Evolutionary conservation across 2,888 invertebrate species (phyloP).

Genomic region (Apamea monoglypha): DNA sequence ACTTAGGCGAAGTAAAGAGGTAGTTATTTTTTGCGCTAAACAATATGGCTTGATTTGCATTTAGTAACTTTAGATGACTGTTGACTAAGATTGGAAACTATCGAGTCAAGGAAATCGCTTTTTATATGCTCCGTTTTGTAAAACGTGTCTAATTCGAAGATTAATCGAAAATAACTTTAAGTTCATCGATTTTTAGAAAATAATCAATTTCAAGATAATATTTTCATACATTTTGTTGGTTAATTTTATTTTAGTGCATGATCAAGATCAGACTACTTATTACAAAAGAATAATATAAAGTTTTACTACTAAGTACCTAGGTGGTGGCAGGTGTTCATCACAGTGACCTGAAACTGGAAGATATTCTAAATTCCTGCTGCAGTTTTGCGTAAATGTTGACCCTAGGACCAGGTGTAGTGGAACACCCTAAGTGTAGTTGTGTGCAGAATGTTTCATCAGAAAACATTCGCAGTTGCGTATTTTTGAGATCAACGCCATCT

Average conservation of each 20-base stretch:
- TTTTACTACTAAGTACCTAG: not conserved
- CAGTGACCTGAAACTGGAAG: not conserved
- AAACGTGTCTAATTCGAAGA: slow-evolving; percentile 65
- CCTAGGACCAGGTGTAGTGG: not conserved
- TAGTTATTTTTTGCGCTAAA: slow-evolving; percentile 46
- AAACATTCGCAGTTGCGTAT: not conserved
- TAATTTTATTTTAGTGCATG: not conserved
- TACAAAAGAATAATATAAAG: too few species aligned
- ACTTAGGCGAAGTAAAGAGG: slow-evolving; percentile 19
- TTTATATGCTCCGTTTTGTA: slow-evolving; percentile 66
- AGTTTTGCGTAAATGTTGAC: not conserved
- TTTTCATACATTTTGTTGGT: not conserved
- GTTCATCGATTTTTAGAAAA: slow-evolving; percentile 9
- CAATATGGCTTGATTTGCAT: slow-evolving; percentile 65
- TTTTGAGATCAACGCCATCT: slow-evolving; percentile 45
- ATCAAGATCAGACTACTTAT: not conserved
- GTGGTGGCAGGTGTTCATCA: too few species aligned
- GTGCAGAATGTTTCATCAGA: too few species aligned
- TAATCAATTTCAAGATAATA: not conserved
- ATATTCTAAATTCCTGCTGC: not conserved
- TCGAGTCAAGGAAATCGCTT: slow-evolving; percentile 70
- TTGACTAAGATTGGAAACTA: slow-evolving; percentile 73
- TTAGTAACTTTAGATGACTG: slow-evolving; percentile 68
- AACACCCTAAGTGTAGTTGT: too few species aligned
- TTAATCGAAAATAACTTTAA: slow-evolving; percentile 16